Percentiles rank a stretch among this genome's conserved stretches.
Conservation (phyloP, 1,140 invertebrate species). For the Onthophagus taurus region DNA sequence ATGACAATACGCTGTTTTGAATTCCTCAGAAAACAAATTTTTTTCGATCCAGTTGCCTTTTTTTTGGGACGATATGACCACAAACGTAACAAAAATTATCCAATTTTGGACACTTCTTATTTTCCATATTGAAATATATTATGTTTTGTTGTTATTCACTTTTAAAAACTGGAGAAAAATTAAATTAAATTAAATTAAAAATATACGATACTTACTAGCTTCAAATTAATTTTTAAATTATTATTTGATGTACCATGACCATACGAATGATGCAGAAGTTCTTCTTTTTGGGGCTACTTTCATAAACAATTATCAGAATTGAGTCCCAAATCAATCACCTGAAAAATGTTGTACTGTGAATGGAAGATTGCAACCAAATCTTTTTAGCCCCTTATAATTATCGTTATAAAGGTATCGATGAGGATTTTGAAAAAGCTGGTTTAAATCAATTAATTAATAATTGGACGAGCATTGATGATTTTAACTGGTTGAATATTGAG, state of each 20-base stretch:
- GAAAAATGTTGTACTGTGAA: too few relatives aligned
- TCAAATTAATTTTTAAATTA: too few relatives aligned
- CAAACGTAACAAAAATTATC: neutral
- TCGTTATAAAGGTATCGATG: slow-evolving; percentile 62
- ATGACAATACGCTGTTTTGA: neutral
- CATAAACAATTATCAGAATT: too few relatives aligned
- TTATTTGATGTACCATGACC: too few relatives aligned
- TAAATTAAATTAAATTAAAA: too few relatives aligned
- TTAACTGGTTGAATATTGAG: slow-evolving; percentile 86
- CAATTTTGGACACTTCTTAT: neutral
- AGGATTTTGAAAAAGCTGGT: slow-evolving; percentile 63
- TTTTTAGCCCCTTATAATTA: slow-evolving; percentile 78
- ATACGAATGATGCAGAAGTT: too few relatives aligned
- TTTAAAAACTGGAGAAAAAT: too few relatives aligned
- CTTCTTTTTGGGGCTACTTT: too few relatives aligned
- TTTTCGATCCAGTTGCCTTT: neutral
- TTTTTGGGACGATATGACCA: neutral
- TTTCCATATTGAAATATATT: too few relatives aligned
- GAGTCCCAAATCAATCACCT: too few relatives aligned
- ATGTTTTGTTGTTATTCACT: neutral
- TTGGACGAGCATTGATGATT: slow-evolving; percentile 84
- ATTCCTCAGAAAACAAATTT: neutral
- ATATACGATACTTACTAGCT: too few relatives aligned
- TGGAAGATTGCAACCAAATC: slow-evolving; percentile 80
- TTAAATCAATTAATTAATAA: slow-evolving; percentile 70